Evolutionary conservation across 2,113 vertebrate species (phyloP).

Genomic region (Bufo gargarizans): DNA sequence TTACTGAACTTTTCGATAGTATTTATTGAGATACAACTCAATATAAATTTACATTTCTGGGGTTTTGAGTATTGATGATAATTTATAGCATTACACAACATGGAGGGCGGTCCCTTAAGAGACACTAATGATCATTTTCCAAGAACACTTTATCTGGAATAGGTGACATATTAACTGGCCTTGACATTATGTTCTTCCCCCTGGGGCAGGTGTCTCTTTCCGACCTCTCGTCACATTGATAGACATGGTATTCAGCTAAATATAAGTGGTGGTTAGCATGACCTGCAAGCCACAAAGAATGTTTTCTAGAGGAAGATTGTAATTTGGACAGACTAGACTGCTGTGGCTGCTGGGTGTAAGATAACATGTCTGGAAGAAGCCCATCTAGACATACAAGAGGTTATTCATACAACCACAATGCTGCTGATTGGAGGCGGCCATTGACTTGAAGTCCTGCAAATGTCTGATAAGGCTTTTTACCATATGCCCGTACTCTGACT

Average conservation of each 20-base stretch:
- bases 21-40: no score
- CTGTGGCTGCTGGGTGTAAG: slow-evolving; percentile 23
- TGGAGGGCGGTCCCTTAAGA: slow-evolving; percentile 3
- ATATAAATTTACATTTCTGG: no score
- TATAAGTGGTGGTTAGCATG: slow-evolving; percentile 43
- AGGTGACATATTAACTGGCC: slow-evolving; percentile 1
- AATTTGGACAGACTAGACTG: slow-evolving; percentile 40
- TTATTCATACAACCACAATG: slow-evolving; percentile 28
- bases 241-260: slow-evolving; percentile 21
- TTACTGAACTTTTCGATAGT: no score
- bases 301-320: slow-evolving; percentile 36
- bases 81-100: neutral
- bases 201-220: slow-evolving; percentile 32
- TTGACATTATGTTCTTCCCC: slow-evolving; percentile 16
- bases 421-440: slow-evolving; percentile 22
- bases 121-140: slow-evolving; percentile 15
- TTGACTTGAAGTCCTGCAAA: neutral
- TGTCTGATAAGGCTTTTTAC: slow-evolving; percentile 19
- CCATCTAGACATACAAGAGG: slow-evolving; percentile 8
- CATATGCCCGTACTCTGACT: neutral
- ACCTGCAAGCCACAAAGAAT: slow-evolving; percentile 20
- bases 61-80: neutral
- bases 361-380: slow-evolving; percentile 33
- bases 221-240: slow-evolving; percentile 26
- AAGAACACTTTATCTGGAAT: neutral